phyloP scores from a whole-genome alignment of 1,140 invertebrate genomes.

The Drosophila carrolli region DNA sequence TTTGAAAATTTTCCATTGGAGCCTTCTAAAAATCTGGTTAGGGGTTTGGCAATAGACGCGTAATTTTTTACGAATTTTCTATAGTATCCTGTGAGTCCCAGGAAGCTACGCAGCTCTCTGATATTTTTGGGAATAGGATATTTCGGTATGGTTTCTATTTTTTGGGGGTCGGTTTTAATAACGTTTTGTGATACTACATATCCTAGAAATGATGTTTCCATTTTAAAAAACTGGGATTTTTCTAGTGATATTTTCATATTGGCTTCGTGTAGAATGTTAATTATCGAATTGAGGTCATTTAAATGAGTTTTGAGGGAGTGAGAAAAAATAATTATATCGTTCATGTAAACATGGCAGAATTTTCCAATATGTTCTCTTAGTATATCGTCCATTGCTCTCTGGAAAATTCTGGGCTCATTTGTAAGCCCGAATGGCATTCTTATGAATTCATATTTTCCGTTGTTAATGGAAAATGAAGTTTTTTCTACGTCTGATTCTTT shows the following conservation, averaged over 20 bases:
- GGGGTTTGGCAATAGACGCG: no score
- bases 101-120: background rate
- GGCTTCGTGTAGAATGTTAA: background rate
- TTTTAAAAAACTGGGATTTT: background rate
- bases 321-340: background rate
- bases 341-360: background rate
- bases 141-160: no score
- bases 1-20: no score
- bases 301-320: background rate
- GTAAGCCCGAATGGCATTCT: background rate
- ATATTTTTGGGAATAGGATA: background rate
- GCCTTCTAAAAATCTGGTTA: no score
- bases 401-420: background rate
- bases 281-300: background rate
- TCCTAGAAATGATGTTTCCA: background rate
- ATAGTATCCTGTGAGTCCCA: background rate
- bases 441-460: background rate
- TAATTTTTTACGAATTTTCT: no score
- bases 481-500: background rate
- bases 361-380: background rate
- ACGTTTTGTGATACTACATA: background rate
- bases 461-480: background rate
- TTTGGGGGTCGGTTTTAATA: no score
- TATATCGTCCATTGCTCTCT: conserved; percentile 1
- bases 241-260: background rate